A percentile compares a stretch with the other conserved stretches of the same genome.
phyloP scores from a whole-genome alignment of 2,888 invertebrate species.

The Calliopum simillimum region DNA sequence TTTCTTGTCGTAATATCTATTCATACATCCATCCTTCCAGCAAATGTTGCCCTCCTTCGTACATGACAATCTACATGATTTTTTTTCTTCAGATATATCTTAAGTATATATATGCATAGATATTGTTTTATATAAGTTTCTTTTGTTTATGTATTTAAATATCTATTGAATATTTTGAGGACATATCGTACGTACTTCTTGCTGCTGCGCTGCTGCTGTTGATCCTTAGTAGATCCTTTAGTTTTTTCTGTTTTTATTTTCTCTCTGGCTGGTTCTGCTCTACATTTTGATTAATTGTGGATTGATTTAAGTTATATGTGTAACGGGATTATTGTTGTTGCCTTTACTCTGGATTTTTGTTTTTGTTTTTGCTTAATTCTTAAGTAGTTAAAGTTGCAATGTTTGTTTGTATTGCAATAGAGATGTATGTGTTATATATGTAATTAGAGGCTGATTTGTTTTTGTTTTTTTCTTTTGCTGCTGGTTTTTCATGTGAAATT shows the following conservation, averaged over 20 bases:
- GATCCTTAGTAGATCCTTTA: conserved; percentile 36
- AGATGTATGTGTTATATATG: too few relatives aligned
- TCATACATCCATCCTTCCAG: conserved; percentile 1
- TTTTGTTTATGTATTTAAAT: conserved; percentile 24
- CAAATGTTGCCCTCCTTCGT: background rate
- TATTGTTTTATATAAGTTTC: conserved; percentile 42
- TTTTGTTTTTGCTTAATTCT: too few relatives aligned
- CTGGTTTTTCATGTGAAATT: too few relatives aligned
- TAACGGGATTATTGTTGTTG: conserved; percentile 6
- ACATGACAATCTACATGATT: background rate
- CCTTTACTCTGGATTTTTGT: background rate
- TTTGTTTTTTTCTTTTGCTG: too few relatives aligned
- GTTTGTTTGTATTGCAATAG: too few relatives aligned
- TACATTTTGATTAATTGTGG: conserved; percentile 9
- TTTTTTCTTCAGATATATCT: conserved; percentile 41
- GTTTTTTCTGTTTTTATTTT: conserved; percentile 35
- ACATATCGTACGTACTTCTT: conserved; percentile 33
- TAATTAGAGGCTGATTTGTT: too few relatives aligned
- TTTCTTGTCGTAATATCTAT: too few relatives aligned
- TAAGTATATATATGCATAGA: conserved; percentile 20
- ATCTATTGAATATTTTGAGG: conserved; percentile 33
- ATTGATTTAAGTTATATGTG: background rate
- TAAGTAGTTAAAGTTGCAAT: too few relatives aligned
- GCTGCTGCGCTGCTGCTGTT: conserved; percentile 27
- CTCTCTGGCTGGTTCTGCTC: conserved; percentile 13